Conservation (phyloP, 2,113 vertebrate genomes). For the Nannobrachium achirus region DNA sequence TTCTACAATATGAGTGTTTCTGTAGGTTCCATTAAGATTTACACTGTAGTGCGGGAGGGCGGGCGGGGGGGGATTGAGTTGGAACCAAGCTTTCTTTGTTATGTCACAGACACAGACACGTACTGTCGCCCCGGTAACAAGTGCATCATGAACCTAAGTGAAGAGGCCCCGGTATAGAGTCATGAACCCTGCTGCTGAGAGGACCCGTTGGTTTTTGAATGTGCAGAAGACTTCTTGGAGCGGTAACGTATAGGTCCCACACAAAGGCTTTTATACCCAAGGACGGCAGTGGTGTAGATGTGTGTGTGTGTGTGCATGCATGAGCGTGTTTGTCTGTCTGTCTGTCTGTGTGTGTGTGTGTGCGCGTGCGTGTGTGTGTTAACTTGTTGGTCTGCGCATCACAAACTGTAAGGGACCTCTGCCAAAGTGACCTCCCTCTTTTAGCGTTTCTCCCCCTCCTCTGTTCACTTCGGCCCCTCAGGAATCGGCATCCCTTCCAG, state of each 20-base stretch:
- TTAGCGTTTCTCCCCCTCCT: slow-evolving; percentile 36
- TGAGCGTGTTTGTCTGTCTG: slow-evolving; percentile 40
- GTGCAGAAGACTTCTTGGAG: slow-evolving; percentile 25
- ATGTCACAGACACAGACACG: background rate
- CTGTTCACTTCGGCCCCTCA: slow-evolving; percentile 67
- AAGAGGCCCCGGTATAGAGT: no score
- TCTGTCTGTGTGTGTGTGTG: slow-evolving; percentile 63
- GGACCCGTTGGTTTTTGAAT: slow-evolving; percentile 53
- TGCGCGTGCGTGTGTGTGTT: slow-evolving; percentile 38
- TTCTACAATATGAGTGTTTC: slow-evolving; percentile 1
- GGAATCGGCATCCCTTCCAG: slow-evolving; percentile 51
- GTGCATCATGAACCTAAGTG: slow-evolving; percentile 11
- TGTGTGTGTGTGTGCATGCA: slow-evolving; percentile 57
- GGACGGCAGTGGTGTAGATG: slow-evolving; percentile 42
- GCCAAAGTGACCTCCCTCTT: slow-evolving; percentile 65
- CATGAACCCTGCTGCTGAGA: slow-evolving; percentile 25
- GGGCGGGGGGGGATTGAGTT: background rate
- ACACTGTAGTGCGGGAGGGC: slow-evolving; percentile 27
- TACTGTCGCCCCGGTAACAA: slow-evolving; percentile 16
- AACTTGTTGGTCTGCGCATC: background rate
- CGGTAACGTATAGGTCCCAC: slow-evolving; percentile 19
- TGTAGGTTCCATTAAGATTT: slow-evolving; percentile 13
- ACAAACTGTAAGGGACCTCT: slow-evolving; percentile 53
- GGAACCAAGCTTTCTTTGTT: slow-evolving; percentile 5
- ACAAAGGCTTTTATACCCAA: slow-evolving; percentile 58